phyloP scores from a whole-genome alignment of 2,888 invertebrate genomes.

The Onchidella celtica region DNA sequence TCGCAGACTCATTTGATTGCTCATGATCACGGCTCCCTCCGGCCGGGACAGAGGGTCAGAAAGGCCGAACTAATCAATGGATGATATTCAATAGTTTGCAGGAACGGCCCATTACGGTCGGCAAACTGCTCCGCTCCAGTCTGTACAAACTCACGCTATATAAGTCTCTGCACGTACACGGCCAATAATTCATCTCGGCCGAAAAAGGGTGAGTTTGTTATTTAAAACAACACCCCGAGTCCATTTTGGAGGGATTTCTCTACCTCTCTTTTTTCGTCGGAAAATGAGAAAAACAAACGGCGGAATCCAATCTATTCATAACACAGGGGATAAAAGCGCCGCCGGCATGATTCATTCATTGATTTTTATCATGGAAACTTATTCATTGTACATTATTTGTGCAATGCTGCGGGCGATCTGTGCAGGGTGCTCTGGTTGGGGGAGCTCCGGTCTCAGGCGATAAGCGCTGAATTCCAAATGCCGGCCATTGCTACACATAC shows the following conservation, averaged over 20 bases:
- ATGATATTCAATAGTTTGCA: slow-evolving; percentile 40
- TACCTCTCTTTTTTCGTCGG: not conserved
- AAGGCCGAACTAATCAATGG: slow-evolving; percentile 36
- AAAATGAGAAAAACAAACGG: not conserved
- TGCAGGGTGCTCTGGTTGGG: too few relatives aligned
- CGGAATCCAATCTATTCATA: not conserved
- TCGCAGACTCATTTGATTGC: slow-evolving; percentile 8
- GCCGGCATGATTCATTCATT: slow-evolving; percentile 5
- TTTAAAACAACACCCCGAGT: slow-evolving; percentile 14
- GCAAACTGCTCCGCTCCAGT: not conserved
- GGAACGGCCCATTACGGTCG: slow-evolving; percentile 14
- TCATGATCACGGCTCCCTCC: not conserved
- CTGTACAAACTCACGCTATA: slow-evolving; percentile 1
- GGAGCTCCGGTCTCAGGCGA: not conserved
- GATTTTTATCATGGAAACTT: not conserved
- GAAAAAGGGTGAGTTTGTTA: slow-evolving; percentile 8
- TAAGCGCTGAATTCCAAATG: not conserved
- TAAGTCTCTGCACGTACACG: slow-evolving; percentile 36
- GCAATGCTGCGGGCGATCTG: not conserved
- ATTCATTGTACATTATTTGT: not conserved
- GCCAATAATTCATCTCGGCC: slow-evolving; percentile 17
- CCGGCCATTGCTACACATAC: not conserved
- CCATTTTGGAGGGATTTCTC: not conserved
- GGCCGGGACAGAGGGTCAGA: not conserved
- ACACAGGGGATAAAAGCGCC: not conserved